Percentiles rank a stretch among this genome's conserved stretches.
phyloP scores from a whole-genome alignment of 1,140 invertebrate species.

The Pristionchus pacificus region DNA sequence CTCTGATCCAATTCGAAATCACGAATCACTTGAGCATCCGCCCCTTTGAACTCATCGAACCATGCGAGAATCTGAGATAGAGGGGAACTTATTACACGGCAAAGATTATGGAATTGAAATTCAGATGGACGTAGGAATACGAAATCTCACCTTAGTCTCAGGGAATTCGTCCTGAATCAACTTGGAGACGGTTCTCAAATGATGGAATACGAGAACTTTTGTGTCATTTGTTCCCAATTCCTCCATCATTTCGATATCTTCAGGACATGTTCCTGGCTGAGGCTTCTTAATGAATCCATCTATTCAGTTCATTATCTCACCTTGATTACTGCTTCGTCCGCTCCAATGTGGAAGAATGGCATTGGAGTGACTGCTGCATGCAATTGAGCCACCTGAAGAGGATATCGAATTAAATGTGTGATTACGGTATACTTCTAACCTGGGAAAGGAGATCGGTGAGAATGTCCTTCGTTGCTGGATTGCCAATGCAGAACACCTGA shows the following conservation, averaged over 20 bases:
- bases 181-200: not conserved
- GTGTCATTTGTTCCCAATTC: not conserved
- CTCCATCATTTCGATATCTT: slow-evolving; percentile 9
- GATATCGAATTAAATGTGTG: not conserved
- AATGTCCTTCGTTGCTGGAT: not conserved
- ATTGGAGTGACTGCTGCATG: slow-evolving; percentile 1
- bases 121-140: not conserved
- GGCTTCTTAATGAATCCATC: not conserved
- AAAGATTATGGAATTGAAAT: too few relatives aligned
- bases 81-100: not conserved
- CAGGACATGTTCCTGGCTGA: slow-evolving; percentile 10
- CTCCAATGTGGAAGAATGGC: slow-evolving; percentile 21
- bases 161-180: slow-evolving; percentile 5
- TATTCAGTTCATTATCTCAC: too few relatives aligned
- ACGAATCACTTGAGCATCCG: slow-evolving; percentile 14
- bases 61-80: slow-evolving; percentile 24
- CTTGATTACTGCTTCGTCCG: slow-evolving; percentile 9
- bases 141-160: slow-evolving; percentile 2
- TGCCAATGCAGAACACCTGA: not conserved
- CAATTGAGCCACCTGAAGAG: not conserved
- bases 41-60: slow-evolving; percentile 27
- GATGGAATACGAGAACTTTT: slow-evolving; percentile 16
- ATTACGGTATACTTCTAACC: too few relatives aligned
- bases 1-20: slow-evolving; percentile 17
- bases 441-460: not conserved